phyloP scores from a whole-genome alignment of 1,140 invertebrate species.

The Xylocopa sonorina region DNA sequence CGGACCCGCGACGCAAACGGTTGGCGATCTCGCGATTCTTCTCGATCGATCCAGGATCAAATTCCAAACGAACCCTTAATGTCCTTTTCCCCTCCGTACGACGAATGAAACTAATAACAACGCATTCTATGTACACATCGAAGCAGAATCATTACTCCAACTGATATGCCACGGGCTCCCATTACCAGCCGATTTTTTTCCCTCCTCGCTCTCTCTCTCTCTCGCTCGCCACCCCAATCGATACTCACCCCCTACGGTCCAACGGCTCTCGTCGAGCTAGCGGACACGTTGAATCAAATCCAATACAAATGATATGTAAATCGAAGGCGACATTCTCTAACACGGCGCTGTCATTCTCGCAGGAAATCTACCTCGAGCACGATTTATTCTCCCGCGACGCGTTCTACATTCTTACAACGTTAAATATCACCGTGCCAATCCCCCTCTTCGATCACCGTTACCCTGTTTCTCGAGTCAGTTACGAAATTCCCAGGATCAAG shows the following conservation, averaged over 20 bases:
- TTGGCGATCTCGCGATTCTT: no score
- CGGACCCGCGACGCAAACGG: no score
- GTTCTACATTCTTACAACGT: not conserved
- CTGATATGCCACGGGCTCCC: slow-evolving; percentile 39
- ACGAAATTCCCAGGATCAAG: not conserved
- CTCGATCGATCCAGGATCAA: not conserved
- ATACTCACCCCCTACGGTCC: slow-evolving; percentile 19
- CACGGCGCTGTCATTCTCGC: not conserved
- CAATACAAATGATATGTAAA: slow-evolving; percentile 27
- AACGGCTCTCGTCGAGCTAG: not conserved
- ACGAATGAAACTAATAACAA: slow-evolving; percentile 12
- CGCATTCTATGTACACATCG: slow-evolving; percentile 49
- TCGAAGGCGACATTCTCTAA: slow-evolving; percentile 19
- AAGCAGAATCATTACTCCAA: slow-evolving; percentile 28
- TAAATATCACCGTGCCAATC: not conserved
- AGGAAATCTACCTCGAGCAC: not conserved
- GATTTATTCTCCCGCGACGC: not conserved
- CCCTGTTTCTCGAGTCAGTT: not conserved
- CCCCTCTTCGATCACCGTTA: not conserved
- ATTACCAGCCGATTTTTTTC: not conserved
- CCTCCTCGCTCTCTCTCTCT: not conserved
- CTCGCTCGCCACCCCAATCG: not conserved
- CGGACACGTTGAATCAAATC: slow-evolving; percentile 16
- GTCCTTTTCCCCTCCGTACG: not conserved
- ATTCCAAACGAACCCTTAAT: not conserved